Evolutionary conservation across 2,888 invertebrate species (phyloP).

Genomic region (Drosophila atripex): DNA sequence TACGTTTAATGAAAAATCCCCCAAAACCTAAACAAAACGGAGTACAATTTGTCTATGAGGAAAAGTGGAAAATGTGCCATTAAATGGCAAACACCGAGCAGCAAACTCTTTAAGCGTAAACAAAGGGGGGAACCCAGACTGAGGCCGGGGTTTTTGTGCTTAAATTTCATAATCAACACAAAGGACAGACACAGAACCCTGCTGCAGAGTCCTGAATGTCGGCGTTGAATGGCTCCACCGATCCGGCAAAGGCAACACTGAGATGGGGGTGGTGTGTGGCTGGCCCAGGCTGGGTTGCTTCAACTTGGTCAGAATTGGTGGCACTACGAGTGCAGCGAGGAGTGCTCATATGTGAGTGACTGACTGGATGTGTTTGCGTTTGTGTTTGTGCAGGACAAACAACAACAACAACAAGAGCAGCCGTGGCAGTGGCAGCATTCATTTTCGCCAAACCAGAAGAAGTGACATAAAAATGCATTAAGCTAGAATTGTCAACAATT

Average conservation of each 20-base stretch:
- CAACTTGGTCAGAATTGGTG: conserved; percentile 60
- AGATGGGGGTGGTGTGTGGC: background rate
- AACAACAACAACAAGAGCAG: conserved; percentile 53
- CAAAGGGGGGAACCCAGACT: conserved; percentile 47
- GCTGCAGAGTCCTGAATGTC: conserved; percentile 24
- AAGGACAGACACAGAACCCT: conserved; percentile 52
- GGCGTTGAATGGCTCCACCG: conserved; percentile 69
- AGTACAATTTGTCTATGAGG: conserved; percentile 36
- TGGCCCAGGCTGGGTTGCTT: background rate
- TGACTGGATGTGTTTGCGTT: conserved; percentile 24
- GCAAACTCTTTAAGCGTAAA: conserved; percentile 32
- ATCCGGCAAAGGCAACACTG: conserved; percentile 62
- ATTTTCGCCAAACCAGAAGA: conserved; percentile 44
- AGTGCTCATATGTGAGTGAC: conserved; percentile 51
- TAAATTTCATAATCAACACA: conserved; percentile 78
- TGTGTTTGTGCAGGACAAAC: conserved; percentile 60
- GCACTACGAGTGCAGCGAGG: conserved; percentile 67
- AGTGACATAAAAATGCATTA: conserved; percentile 75
- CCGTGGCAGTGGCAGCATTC: conserved; percentile 26
- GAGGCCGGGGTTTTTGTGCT: conserved; percentile 64
- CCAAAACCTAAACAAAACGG: conserved; percentile 26
- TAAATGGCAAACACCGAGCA: conserved; percentile 65
- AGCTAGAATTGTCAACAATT: conserved; percentile 79
- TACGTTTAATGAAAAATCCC: conserved; percentile 58
- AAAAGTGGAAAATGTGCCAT: conserved; percentile 72